Base-by-base conservation (phyloP, 1,140 invertebrate species). In the Chlorops oryzae region DNA sequence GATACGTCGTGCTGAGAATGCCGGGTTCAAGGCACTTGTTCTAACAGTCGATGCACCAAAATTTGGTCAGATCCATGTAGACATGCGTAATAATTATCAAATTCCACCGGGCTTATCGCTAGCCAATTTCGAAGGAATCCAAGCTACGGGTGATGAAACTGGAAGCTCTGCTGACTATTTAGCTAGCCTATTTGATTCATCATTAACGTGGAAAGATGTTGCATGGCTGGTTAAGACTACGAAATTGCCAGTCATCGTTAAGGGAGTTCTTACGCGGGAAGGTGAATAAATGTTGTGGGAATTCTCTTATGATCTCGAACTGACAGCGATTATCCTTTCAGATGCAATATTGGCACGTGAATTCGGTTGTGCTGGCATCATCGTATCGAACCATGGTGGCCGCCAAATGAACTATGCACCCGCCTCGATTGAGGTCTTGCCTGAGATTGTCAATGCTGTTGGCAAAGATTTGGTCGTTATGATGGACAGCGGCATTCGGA, bases 301-400 rank as follows among this genome's bases (percentile, higher is more conserved):
- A n/a, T n/a, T n/a, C n/a, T n/a, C n/a, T n/a, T n/a, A n/a, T n/a
- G n/a, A n/a, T n/a, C n/a, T n/a, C n/a, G n/a, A n/a, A n/a, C n/a
- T n/a, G n/a, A n/a, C n/a, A n/a, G n/a, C n/a, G n/a, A n/a, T n/a
- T n/a, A n/a, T n/a, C n/a, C n/a, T n/a, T n/a, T n/a, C n/a, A n/a
- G 94, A 97, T 77, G 92, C 92, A 1, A 54, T 83, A 10, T 72
- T 85, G 50, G 91, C 85, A 1, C 73, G 84, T 1, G 74, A 91
- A 61, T 73, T 80, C 39, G 90, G 90, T 12, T 88, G 81, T 37
- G 70, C 77, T 15, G 93, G 78, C 1, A 84, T 97, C 39, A 74
- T 92, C 9, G 91, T 97, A 9, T 96, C 92, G 0, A 96, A 95
- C 74, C 92, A 96, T 73, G 92, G 92, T 2, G 92, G 83, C 0